phyloP scores from a whole-genome alignment of 2,113 vertebrate genomes.

The Anser cygnoides region DNA sequence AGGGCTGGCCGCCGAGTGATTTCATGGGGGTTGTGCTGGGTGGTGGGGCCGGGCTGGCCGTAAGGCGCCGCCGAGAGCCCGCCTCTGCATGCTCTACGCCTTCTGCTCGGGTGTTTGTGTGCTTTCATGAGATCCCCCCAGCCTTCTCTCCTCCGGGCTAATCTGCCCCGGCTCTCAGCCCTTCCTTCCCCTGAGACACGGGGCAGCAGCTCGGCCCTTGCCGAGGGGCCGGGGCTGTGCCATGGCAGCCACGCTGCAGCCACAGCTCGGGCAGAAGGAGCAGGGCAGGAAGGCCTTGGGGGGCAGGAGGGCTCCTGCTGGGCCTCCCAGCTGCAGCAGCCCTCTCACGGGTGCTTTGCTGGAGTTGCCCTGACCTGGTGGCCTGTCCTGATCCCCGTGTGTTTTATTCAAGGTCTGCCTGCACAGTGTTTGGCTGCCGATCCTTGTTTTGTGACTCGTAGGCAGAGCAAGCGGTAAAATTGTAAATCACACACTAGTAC shows the following conservation, averaged over 20 bases:
- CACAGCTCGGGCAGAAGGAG: too few relatives aligned
- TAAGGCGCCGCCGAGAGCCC: neutral
- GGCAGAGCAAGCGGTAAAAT: neutral
- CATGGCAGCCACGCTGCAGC: too few relatives aligned
- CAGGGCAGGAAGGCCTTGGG: too few relatives aligned
- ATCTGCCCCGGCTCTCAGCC: neutral
- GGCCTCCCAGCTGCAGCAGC: too few relatives aligned
- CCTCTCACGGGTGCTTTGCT: neutral
- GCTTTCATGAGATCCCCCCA: neutral
- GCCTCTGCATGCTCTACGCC: fast-evolving
- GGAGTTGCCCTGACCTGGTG: neutral
- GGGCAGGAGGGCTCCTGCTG: too few relatives aligned
- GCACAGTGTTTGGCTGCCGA: fast-evolving
- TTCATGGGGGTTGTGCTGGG: too few relatives aligned
- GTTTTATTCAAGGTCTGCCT: neutral
- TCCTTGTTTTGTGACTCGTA: neutral
- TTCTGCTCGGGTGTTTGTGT: neutral
- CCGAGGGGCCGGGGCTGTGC: too few relatives aligned
- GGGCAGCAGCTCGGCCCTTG: too few relatives aligned
- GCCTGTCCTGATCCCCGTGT: neutral
- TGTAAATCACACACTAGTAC: neutral
- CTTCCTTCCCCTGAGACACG: neutral
- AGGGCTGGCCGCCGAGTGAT: too few relatives aligned
- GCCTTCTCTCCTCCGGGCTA: neutral
- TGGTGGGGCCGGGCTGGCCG: too few relatives aligned